Base-by-base conservation (phyloP, 92 coral and sea anemone genomes). In the Porites evermanni region DNA sequence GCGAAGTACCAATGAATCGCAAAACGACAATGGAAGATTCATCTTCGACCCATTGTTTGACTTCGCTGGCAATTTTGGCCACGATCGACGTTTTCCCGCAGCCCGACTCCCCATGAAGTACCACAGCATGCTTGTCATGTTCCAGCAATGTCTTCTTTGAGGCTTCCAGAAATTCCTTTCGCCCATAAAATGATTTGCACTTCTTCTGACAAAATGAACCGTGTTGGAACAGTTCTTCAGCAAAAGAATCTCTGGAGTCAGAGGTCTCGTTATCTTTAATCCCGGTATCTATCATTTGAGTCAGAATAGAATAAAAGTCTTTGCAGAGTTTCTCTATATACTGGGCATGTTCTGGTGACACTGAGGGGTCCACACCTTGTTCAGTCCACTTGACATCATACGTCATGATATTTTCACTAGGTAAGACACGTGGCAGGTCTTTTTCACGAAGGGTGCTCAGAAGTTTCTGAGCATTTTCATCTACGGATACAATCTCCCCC, bases 31-130 rank as follows among this genome's bases (percentile, higher is more conserved):
- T 88, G 7, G 95, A 89, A 16, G 86, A 61, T 38, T 91, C 93
- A 17, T 88, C 97, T 61, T 93, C 96, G 69, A 93, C 44, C 99
- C 99, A 97, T 24, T 81, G 63, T 83, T 92, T 90, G 1, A 91
- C 88, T 38, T 80, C 72, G 12, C 89, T 82, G 19, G 97, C 94
- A 26, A 96, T 86, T 76, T 95, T 97, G 38, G 99, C 99, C 98
- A 97, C 92, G 16, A 97, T 84, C 0, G 99, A 97, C 9, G 99
- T 97, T 76, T 97, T 97, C 8, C 99, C 99, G 70, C 98, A 97
- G 20, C 99, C 99, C 0, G 99, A 97, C 67, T 96, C 94, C 21
- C 99, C 99, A 53, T 90, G 75, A 47, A 97, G 81, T 18, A 97
- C 97, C 20, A 97, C 80, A 53, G 89, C 82, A 12, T 92, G 90